Conservation (phyloP, 2,797 vertebrate species). For the Ptychobarbus kaznakovi region DNA sequence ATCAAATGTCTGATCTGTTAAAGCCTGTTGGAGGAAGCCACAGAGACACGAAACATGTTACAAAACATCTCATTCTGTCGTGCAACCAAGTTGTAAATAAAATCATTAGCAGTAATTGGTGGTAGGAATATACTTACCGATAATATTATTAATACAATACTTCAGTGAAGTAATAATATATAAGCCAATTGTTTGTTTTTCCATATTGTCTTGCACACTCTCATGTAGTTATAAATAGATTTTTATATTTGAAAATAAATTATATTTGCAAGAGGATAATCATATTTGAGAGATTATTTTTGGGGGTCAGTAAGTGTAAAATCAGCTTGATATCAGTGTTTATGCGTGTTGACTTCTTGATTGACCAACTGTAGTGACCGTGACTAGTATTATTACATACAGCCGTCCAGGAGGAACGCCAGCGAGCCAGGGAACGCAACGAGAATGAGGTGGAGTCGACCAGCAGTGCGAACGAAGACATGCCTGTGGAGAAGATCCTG, state of each 20-base stretch:
- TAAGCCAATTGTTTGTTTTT: neutral
- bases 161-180: neutral
- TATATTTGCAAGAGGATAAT: neutral
- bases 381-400: constrained; percentile 82
- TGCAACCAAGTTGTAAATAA: neutral
- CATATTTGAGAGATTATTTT: neutral
- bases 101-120: neutral
- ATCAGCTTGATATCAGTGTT: neutral
- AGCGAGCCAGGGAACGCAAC: constrained; percentile 92
- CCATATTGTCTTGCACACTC: neutral
- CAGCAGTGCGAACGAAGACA: constrained; percentile 94
- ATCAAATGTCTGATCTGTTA: constrained; percentile 66
- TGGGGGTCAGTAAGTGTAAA: neutral
- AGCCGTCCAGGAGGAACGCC: constrained; percentile 98
- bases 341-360: constrained; percentile 2
- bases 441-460: constrained; percentile 96
- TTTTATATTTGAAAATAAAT: neutral
- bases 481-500: constrained; percentile 98
- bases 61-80: constrained; percentile 37
- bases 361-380: constrained; percentile 79
- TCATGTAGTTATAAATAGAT: neutral
- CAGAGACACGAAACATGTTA: constrained; percentile 21
- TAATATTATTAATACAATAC: neutral
- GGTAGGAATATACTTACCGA: neutral
- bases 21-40: constrained; percentile 51